Percentiles rank a stretch among this genome's conserved stretches.
Evolutionary conservation across 2,113 vertebrate species (phyloP).

Genomic region (Bothrops jararaca): DNA sequence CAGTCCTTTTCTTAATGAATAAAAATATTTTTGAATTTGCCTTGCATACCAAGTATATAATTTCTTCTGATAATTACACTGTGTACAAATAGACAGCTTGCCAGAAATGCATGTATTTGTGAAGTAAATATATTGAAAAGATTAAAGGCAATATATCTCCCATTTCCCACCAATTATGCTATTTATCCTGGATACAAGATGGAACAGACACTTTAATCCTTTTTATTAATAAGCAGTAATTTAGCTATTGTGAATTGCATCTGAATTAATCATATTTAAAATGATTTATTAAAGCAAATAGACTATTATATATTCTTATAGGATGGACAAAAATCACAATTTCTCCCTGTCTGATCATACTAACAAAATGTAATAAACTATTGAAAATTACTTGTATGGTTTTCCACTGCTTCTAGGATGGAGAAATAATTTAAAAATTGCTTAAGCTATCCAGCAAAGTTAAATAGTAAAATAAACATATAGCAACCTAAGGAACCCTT

Average conservation of each 20-base stretch:
- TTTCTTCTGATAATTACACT: not conserved
- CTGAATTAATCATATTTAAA: not conserved
- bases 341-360: not conserved
- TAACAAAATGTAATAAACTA: not conserved
- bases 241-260: not conserved
- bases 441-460: not conserved
- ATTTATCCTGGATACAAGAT: not conserved
- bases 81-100: not conserved
- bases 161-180: not conserved
- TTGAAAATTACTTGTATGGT: not conserved
- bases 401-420: not conserved
- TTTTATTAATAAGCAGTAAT: constrained; percentile 3
- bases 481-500: not conserved
- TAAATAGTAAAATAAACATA: not conserved
- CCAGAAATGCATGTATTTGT: not conserved
- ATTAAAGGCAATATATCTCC: not conserved
- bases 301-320: not conserved
- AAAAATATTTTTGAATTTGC: not conserved
- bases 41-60: not conserved
- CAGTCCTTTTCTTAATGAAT: too few relatives aligned
- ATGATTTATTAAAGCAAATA: not conserved
- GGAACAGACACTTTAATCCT: not conserved
- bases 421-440: not conserved
- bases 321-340: not conserved
- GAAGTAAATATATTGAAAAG: not conserved